Conservation (phyloP, 2,888 invertebrate species). For the Hirudinaria manillensis region DNA sequence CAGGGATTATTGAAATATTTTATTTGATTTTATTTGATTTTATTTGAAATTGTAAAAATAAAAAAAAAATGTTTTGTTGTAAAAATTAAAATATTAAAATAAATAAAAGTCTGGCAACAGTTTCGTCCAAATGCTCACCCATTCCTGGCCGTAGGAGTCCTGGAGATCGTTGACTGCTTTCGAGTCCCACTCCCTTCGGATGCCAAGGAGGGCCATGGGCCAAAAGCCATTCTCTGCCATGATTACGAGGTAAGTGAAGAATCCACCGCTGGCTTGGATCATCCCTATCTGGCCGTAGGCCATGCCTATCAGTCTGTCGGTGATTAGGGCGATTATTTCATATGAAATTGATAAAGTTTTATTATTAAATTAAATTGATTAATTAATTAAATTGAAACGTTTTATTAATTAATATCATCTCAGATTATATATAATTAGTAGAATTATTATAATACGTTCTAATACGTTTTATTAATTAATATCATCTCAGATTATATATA, state of each 20-base stretch:
- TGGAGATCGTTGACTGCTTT: conserved; percentile 94
- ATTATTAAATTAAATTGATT: not conserved
- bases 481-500: too few relatives aligned
- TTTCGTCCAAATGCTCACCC: conserved; percentile 35
- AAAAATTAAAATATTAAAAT: too few relatives aligned
- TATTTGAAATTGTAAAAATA: too few relatives aligned
- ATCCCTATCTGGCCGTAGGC: conserved; percentile 99
- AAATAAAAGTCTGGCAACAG: too few relatives aligned
- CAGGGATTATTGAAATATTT: too few relatives aligned
- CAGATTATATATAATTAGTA: too few relatives aligned
- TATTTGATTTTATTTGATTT: too few relatives aligned
- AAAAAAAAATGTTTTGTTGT: too few relatives aligned
- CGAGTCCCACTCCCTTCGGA: conserved; percentile 96
- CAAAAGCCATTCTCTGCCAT: conserved; percentile 99
- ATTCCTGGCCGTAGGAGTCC: conserved; percentile 64
- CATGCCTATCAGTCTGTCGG: conserved; percentile 76
- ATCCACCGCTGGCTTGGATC: conserved; percentile 99
- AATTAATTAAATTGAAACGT: too few relatives aligned
- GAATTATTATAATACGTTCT: too few relatives aligned
- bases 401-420: too few relatives aligned
- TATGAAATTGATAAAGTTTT: not conserved
- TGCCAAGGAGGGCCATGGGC: conserved; percentile 79
- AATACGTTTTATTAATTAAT: too few relatives aligned
- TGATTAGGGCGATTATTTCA: conserved; percentile 54
- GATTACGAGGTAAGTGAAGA: conserved; percentile 99